These are phyloP conservation scores for Lycophotia porphyrea DNA, from an alignment of 2,888 invertebrate species.

Conservation along the genomic window DNA sequence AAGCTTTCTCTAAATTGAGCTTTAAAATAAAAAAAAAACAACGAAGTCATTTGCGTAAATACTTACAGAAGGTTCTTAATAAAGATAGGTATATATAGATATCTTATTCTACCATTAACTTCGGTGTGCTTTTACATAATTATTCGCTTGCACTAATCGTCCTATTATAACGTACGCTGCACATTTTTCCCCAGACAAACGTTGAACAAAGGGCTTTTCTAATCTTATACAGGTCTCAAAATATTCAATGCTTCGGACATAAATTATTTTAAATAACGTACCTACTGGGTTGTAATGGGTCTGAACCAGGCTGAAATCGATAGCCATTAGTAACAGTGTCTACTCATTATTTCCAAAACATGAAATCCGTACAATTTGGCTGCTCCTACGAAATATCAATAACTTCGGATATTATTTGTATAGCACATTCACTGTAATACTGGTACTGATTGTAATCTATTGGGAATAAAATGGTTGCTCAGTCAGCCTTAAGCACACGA, in stretches of 20 bases:
- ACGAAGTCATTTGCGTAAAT: no score
- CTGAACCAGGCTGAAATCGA: conserved; percentile 33
- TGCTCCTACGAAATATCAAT: conserved; percentile 49
- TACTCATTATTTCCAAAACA: conserved; percentile 47
- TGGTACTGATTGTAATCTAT: conserved; percentile 12
- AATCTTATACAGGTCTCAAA: background rate
- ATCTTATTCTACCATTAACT: no score
- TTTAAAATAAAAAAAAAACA: no score
- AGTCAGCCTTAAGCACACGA: background rate
- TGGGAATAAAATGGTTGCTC: background rate
- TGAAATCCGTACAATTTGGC: conserved; percentile 38
- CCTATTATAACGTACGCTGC: background rate
- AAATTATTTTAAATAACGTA: conserved; percentile 8
- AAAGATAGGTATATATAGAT: no score
- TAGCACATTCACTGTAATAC: conserved; percentile 10
- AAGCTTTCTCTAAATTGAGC: background rate
- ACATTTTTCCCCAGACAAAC: background rate
- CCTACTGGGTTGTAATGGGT: conserved; percentile 1
- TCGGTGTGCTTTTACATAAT: no score
- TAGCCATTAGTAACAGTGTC: conserved; percentile 37
- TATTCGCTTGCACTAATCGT: background rate
- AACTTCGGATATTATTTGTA: conserved; percentile 34
- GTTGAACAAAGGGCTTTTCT: background rate
- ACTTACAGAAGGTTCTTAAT: no score
- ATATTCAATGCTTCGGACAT: background rate